A percentile compares a stretch with the other conserved stretches of the same genome.
Conservation (phyloP, 2,888 invertebrate species). For the Caenorhabditis parvicauda region DNA sequence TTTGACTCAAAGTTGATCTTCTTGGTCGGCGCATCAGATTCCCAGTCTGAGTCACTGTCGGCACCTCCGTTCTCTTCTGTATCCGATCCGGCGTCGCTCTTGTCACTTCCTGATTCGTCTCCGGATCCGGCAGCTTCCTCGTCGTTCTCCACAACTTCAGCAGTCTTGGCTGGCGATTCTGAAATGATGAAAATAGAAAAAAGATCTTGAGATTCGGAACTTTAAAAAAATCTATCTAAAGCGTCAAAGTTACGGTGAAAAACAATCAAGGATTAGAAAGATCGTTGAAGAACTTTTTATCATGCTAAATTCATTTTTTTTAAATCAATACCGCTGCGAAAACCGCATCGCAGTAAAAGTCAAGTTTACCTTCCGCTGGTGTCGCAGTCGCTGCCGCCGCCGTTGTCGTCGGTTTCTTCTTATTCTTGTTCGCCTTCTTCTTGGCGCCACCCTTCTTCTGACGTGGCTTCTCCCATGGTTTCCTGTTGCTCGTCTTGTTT, state of each 20-base stretch:
- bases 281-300: too few relatives aligned
- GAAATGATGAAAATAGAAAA: neutral
- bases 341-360: too few relatives aligned
- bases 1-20: conserved; percentile 70
- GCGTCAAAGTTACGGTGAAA: too few relatives aligned
- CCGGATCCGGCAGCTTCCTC: conserved; percentile 9
- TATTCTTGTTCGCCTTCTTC: conserved; percentile 14
- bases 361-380: too few relatives aligned
- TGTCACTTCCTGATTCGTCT: conserved; percentile 5
- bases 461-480: conserved; percentile 31
- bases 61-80: conserved; percentile 1
- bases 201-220: neutral
- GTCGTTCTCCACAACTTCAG: conserved; percentile 4
- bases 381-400: neutral
- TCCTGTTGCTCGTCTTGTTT: conserved; percentile 48
- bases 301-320: too few relatives aligned
- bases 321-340: too few relatives aligned
- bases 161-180: conserved; percentile 1
- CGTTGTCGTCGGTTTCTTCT: conserved; percentile 17
- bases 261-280: too few relatives aligned
- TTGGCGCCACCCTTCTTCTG: conserved; percentile 40
- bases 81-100: conserved; percentile 22
- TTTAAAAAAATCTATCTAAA: too few relatives aligned
- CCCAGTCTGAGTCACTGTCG: conserved; percentile 25
- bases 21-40: conserved; percentile 20